Evolutionary conservation across 2,888 invertebrate species (phyloP).

Genomic region (Ectropis crepuscularia): DNA sequence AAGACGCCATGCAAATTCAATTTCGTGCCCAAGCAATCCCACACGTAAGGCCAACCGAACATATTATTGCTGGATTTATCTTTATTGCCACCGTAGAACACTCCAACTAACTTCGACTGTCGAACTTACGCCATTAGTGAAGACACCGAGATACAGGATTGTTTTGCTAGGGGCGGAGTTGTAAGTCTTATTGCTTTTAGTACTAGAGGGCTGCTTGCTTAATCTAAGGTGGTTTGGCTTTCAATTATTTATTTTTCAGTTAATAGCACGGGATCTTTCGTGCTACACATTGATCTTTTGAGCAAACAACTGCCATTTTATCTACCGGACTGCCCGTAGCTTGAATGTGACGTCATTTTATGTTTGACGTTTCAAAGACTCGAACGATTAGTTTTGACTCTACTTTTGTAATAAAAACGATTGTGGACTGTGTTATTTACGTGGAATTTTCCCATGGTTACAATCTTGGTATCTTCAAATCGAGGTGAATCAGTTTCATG

Average conservation of each 20-base stretch:
- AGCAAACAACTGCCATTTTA: not conserved
- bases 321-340: too few species aligned
- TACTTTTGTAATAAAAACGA: too few species aligned
- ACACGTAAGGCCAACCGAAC: slow-evolving; percentile 82
- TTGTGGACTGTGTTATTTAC: too few species aligned
- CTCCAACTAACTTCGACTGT: slow-evolving; percentile 84
- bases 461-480: too few species aligned
- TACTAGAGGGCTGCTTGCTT: slow-evolving; percentile 78
- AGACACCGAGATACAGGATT: slow-evolving; percentile 84
- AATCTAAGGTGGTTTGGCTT: slow-evolving; percentile 74
- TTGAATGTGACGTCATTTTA: too few species aligned
- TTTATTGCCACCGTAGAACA: slow-evolving; percentile 84
- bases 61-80: slow-evolving; percentile 85
- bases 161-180: slow-evolving; percentile 82
- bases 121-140: slow-evolving; percentile 84
- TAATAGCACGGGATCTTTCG: slow-evolving; percentile 34
- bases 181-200: slow-evolving; percentile 84
- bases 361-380: too few species aligned
- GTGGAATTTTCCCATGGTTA: too few species aligned
- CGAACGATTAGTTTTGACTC: too few species aligned
- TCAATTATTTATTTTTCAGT: slow-evolving; percentile 45
- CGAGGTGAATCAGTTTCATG: too few species aligned
- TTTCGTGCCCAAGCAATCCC: slow-evolving; percentile 80
- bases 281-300: slow-evolving; percentile 4
- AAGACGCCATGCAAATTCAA: slow-evolving; percentile 84